Base-by-base conservation (phyloP, 2,888 invertebrate species). In the Drosophila nigricruria region DNA sequence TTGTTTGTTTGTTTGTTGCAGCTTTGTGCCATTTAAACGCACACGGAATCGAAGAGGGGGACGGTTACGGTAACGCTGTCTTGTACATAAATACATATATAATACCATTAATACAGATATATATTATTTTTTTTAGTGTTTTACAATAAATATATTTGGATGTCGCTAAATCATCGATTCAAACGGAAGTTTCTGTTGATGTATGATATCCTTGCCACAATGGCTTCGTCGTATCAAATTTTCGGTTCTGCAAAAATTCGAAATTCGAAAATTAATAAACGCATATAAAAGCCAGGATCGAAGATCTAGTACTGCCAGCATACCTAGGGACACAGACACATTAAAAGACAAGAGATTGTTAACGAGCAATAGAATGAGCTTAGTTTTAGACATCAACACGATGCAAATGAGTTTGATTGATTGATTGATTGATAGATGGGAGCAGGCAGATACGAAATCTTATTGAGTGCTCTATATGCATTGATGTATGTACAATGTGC, bases 171-270 rank as follows among this genome's bases (percentile, higher is more conserved):
- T 90, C 81, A 91, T 91, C 52, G 91, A 91, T 61, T 91, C 91
- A 91, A 91, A 91, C 90, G 88, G 91, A 89, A 79, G 91, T 91
- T 87, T 91, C 91, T 85, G 91, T 89, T 87, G 91, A 79, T 79
- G 91, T 89, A 77, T 86, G 72, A 90, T 86, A 89, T 91, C 91
- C 89, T 73, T 86, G 88, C 92, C 92, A 92, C 83, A 89, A 80
- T 89, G 88, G 90, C 90, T 91, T 88, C 90, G 89, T 71, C 87
- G 89, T 82, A 90, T 91, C 81, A 91, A 88, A 83, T 89, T 91
- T 78, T 89, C 88, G 83, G 89, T 89, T 90, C 92, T 92, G 91
- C 62, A 92, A 92, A 61, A 75, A 70, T n/a, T n/a, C 56, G 66
- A 73, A 69, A 79, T 70, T 4, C 30, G 6, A 2, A 12, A 9